phyloP scores from a whole-genome alignment of 2,888 invertebrate genomes.

The Nebria salina region DNA sequence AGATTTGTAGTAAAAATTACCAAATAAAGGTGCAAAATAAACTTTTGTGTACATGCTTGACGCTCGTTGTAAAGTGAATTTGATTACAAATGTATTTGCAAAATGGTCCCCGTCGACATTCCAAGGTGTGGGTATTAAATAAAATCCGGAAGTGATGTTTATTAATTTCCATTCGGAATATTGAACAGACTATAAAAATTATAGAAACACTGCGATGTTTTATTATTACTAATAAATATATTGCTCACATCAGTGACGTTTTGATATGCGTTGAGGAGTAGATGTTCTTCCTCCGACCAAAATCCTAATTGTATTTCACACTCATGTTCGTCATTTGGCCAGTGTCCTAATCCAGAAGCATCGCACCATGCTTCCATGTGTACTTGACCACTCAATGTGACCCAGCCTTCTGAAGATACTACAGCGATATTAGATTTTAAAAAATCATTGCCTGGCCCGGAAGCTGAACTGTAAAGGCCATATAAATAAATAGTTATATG shows the following conservation, averaged over 20 bases:
- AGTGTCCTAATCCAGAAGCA: conserved; percentile 56
- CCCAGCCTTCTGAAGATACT: conserved; percentile 56
- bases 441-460: conserved; percentile 52
- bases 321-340: conserved; percentile 61
- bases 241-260: not conserved
- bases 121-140: conserved; percentile 31
- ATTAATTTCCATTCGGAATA: conserved; percentile 49
- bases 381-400: conserved; percentile 57
- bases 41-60: conserved; percentile 54
- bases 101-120: conserved; percentile 29
- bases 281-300: conserved; percentile 52
- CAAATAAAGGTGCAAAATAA: conserved; percentile 57
- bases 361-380: conserved; percentile 59
- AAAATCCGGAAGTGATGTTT: conserved; percentile 30
- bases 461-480: conserved; percentile 55
- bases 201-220: no score
- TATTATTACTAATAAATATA: not conserved
- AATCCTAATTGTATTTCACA: conserved; percentile 61
- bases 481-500: not conserved
- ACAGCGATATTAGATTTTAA: conserved; percentile 55
- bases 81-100: conserved; percentile 51
- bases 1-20: conserved; percentile 50
- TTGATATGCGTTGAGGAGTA: not conserved
- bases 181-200: not conserved
- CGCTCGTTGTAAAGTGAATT: conserved; percentile 54